A percentile compares a stretch with the other conserved stretches of the same genome.
These are phyloP conservation scores for Petrocephalus zakoni DNA, from an alignment of 2,113 vertebrate genomes.

Conservation along the genomic window DNA sequence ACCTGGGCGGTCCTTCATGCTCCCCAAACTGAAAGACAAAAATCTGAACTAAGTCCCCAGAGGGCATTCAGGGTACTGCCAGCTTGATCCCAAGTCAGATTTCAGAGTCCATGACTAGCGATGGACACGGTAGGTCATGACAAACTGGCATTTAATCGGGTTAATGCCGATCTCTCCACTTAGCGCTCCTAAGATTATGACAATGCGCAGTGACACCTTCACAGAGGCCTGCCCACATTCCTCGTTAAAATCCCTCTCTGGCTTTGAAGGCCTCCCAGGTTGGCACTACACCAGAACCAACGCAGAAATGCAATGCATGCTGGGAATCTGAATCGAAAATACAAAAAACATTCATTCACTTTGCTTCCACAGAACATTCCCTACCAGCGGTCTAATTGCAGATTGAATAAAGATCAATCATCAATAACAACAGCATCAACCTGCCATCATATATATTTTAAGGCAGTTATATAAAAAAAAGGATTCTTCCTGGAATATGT, in stretches of 20 bases:
- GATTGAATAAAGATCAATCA: background rate
- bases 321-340: background rate
- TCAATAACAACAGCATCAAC: background rate
- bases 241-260: background rate
- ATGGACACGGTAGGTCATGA: conserved; percentile 40
- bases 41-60: background rate
- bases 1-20: background rate
- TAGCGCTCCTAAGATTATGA: background rate
- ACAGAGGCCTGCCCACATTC: background rate
- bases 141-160: conserved; percentile 53
- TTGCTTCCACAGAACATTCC: background rate
- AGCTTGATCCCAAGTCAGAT: background rate
- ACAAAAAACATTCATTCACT: background rate
- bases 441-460: background rate
- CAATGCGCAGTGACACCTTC: background rate
- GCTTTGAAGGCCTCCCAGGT: background rate
- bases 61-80: background rate
- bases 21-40: background rate
- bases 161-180: background rate
- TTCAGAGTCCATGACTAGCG: conserved; percentile 36
- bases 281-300: background rate
- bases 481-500: conserved; percentile 26
- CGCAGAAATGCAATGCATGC: background rate
- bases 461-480: background rate
- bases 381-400: background rate